Evolutionary conservation across 1,140 invertebrate species (phyloP).

Genomic region (Chlorops oryzae): DNA sequence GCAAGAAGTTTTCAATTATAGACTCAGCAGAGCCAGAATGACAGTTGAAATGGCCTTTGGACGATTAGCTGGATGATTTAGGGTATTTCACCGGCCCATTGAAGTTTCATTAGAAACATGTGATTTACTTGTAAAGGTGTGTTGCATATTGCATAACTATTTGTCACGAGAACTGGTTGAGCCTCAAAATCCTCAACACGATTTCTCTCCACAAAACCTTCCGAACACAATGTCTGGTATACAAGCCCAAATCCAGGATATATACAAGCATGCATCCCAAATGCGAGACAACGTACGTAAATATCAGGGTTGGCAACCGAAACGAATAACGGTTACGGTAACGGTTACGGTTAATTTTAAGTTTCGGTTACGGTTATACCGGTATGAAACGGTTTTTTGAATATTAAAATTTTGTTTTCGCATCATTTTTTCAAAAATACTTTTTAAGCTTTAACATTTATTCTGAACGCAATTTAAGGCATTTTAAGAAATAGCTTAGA

Average conservation of each 20-base stretch:
- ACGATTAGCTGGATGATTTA: constrained; percentile 31
- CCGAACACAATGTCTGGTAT: neutral
- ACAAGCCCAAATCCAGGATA: neutral
- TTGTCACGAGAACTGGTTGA: neutral
- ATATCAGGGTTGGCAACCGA: no score
- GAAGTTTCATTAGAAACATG: constrained; percentile 21
- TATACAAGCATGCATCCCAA: neutral
- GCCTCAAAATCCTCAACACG: neutral
- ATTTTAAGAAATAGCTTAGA: no score
- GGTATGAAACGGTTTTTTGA: no score
- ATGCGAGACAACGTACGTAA: neutral
- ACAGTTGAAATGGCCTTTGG: constrained; percentile 49
- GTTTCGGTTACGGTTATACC: no score
- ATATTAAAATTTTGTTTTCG: no score
- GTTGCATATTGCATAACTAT: constrained; percentile 29
- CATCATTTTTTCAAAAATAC: no score
- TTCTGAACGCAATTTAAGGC: no score
- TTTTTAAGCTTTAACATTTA: no score
- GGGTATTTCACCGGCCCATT: constrained; percentile 28
- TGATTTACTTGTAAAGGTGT: constrained; percentile 20
- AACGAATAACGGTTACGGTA: no score
- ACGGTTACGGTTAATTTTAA: no score
- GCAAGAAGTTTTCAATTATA: no score
- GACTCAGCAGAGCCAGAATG: constrained; percentile 40
- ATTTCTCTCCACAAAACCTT: neutral